Percentiles rank a stretch among this genome's conserved stretches.
Conservation (phyloP, 2,113 vertebrate species). For the Lethenteron camtschaticum region DNA sequence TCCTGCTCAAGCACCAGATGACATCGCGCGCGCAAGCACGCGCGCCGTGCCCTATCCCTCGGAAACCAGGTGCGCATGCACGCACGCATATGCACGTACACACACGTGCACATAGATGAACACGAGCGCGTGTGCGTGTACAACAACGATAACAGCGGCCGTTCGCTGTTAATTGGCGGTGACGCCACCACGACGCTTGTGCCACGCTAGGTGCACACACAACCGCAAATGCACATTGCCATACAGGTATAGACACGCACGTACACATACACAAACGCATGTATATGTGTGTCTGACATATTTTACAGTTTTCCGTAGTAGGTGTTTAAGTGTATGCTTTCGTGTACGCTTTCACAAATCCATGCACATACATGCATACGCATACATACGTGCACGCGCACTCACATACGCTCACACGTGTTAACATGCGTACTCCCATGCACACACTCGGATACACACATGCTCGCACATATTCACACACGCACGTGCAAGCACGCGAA, state of each 20-base stretch:
- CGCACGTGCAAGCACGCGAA: neutral
- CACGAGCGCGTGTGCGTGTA: neutral
- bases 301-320: too few species aligned
- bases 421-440: neutral
- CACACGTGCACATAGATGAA: neutral
- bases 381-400: neutral
- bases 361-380: neutral
- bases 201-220: too few species aligned
- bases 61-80: neutral
- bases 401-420: neutral
- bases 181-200: too few species aligned
- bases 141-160: too few species aligned
- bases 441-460: constrained; percentile 1
- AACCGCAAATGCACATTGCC: too few species aligned
- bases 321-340: too few species aligned
- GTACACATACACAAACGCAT: too few species aligned
- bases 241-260: too few species aligned
- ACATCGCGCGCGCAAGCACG: constrained; percentile 89
- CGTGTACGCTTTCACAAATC: too few species aligned
- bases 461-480: neutral
- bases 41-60: constrained; percentile 62
- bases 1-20: constrained; percentile 99
- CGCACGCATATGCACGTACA: neutral
- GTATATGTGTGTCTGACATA: too few species aligned
- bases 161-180: too few species aligned